Evolutionary conservation across 2,888 invertebrate genomes (phyloP).

Genomic region (Apocheima hispidaria): DNA sequence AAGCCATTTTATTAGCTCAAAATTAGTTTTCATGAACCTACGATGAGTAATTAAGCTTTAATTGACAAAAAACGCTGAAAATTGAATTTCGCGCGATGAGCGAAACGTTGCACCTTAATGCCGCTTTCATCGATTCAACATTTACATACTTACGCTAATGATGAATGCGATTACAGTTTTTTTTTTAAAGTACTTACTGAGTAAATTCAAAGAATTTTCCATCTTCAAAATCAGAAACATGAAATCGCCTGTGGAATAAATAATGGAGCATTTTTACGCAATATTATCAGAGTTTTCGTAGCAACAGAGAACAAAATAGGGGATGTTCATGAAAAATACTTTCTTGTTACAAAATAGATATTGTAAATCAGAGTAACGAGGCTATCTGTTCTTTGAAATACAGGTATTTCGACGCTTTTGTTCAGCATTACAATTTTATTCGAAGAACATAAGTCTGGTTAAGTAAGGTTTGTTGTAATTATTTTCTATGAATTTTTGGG

Average conservation of each 20-base stretch:
- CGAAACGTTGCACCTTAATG: no score
- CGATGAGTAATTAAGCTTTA: no score
- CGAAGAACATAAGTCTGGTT: conserved; percentile 5
- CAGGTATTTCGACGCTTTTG: conserved; percentile 49
- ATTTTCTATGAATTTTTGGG: background rate
- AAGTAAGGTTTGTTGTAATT: background rate
- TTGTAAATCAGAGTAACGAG: conserved; percentile 66
- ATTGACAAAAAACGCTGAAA: no score
- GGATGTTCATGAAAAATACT: conserved; percentile 44
- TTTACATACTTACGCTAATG: no score
- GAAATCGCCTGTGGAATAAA: conserved; percentile 7
- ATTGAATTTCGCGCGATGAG: no score
- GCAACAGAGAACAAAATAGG: conserved; percentile 30
- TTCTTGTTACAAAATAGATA: conserved; percentile 52
- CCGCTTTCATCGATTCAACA: no score
- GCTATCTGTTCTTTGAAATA: conserved; percentile 54
- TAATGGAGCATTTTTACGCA: conserved; percentile 19
- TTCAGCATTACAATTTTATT: conserved; percentile 39
- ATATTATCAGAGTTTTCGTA: conserved; percentile 23
- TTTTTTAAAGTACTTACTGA: no score
- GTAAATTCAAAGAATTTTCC: no score
- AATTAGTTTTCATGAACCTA: no score
- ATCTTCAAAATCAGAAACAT: background rate
- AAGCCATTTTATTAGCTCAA: no score
- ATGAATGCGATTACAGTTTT: no score